Evolutionary conservation across 1,140 invertebrate genomes (phyloP).

Genomic region (Camponotus floridanus): DNA sequence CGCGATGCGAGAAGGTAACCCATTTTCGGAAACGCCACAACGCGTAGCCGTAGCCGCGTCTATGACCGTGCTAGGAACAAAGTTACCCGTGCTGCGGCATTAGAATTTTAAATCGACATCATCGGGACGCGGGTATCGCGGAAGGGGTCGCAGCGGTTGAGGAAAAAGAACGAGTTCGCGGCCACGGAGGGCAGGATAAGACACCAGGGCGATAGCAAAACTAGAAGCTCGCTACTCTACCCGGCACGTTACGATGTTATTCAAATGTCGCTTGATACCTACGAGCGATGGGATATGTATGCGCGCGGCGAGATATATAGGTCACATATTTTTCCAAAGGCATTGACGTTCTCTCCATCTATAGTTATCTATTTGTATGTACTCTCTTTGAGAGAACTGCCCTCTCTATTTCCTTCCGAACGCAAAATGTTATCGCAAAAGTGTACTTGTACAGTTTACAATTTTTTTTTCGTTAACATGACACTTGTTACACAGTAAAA

Average conservation of each 20-base stretch:
- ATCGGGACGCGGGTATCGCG: conserved; percentile 51
- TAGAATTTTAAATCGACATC: conserved; percentile 79
- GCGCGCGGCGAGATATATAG: conserved; percentile 45
- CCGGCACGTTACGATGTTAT: conserved; percentile 55
- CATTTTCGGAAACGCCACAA: conserved; percentile 59
- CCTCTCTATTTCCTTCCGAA: not conserved
- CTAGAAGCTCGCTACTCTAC: conserved; percentile 28
- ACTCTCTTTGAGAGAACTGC: not conserved
- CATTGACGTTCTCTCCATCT: not conserved
- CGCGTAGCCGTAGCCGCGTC: conserved; percentile 42
- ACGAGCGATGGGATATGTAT: conserved; percentile 48
- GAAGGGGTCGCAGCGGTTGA: conserved; percentile 23
- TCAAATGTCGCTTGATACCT: conserved; percentile 57
- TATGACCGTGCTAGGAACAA: conserved; percentile 65
- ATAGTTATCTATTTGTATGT: not conserved
- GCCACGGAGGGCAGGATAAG: conserved; percentile 28
- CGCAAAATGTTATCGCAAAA: not conserved
- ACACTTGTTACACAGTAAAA: not conserved
- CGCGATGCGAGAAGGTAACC: conserved; percentile 57
- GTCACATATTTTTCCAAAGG: conserved; percentile 56
- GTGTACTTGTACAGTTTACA: not conserved
- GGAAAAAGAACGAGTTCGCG: conserved; percentile 36
- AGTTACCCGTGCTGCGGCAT: conserved; percentile 68
- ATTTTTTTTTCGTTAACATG: no score
- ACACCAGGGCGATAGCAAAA: conserved; percentile 44